Base-by-base conservation (phyloP, 2,888 invertebrate species). In the Noctua pronuba region DNA sequence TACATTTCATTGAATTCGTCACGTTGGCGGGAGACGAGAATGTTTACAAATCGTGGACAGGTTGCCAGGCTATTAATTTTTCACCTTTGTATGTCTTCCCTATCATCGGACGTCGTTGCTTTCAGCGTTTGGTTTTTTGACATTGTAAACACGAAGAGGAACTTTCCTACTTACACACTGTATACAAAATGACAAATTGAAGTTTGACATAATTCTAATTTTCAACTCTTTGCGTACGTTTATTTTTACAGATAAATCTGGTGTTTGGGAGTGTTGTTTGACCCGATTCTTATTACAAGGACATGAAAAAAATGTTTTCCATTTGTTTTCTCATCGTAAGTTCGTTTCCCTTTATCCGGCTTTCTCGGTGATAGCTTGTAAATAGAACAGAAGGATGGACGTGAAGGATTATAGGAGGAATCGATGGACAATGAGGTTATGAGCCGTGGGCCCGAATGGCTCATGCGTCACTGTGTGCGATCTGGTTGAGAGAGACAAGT, bases 351-450 rank as follows among this genome's bases (percentile, higher is more conserved):
- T 82, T 72, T 83, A 83, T 80, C 76, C 73, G 76, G 75, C 49
- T 84, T 83, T 72, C n/a, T 79, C 31, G 28, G 16, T 65, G 79
- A 82, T 85, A 82, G 75, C 77, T 79, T 84, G 88, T 90, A 91
- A 91, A 90, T 90, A 86, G 90, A 90, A 89, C 88, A 86, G 86
- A 84, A 88, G 88, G 89, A 87, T 80, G 81, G 72, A 74, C 44
- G 55, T 82, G 80, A 86, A 84, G 91, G 92, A 92, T 92, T 92
- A 90, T 86, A 87, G 89, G 84, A 89, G 92, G 92, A 95, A 94
- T 94, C 94, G 93, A 94, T 94, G 94, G 92, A 92, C 93, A 94
- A 93, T 87, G 94, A 94, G 95, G 93, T 94, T 94, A 93, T 91
- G 91, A 91, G 86, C 90, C 88, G 92, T 93, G 92, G 91, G 92